Evolutionary conservation across 1,140 invertebrate species (phyloP).

Genomic region (Dryas iulia): DNA sequence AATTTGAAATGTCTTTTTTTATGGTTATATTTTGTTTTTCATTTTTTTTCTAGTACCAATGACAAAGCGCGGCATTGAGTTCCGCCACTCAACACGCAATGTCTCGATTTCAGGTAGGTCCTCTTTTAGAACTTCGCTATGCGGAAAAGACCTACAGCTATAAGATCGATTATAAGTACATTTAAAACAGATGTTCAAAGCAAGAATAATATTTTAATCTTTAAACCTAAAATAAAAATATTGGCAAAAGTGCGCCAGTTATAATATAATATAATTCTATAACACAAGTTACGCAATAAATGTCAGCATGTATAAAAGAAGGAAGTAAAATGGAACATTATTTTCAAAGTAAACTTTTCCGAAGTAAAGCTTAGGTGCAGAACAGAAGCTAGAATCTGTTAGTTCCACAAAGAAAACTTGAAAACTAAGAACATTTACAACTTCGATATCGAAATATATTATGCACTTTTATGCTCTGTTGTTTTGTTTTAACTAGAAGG

Average conservation of each 20-base stretch:
- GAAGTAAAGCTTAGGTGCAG: conserved; percentile 25
- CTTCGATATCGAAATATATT: conserved; percentile 30
- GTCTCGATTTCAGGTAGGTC: no score
- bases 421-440: conserved; percentile 33
- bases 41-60: no score
- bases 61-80: no score
- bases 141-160: no score
- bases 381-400: conserved; percentile 29
- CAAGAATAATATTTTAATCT: no score
- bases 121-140: no score
- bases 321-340: conserved; percentile 14
- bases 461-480: conserved; percentile 25
- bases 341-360: conserved; percentile 26
- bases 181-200: no score
- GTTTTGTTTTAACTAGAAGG: conserved; percentile 14
- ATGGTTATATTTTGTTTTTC: no score
- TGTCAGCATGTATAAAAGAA: conserved; percentile 5
- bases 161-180: no score
- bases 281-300: background rate
- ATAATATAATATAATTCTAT: background rate
- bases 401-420: conserved; percentile 28
- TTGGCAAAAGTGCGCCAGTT: background rate
- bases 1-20: no score
- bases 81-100: no score
- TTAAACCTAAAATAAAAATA: background rate